A percentile compares a stretch with the other conserved stretches of the same genome.
These are phyloP conservation scores for Carassius gibelio DNA, from an alignment of 2,113 vertebrate genomes.

Conservation along the genomic window DNA sequence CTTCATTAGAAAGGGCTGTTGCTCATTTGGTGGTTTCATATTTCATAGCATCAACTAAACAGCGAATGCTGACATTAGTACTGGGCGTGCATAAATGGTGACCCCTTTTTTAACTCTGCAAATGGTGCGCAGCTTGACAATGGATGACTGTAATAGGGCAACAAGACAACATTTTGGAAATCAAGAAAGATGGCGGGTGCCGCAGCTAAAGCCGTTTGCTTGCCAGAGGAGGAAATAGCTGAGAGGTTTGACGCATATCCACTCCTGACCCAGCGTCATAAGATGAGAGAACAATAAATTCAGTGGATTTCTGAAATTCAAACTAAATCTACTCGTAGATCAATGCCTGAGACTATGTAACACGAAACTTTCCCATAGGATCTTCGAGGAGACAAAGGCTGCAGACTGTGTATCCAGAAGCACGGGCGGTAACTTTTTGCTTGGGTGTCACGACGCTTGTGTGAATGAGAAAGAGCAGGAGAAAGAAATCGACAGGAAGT, in stretches of 20 bases:
- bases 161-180: neutral
- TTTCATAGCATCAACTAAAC: conserved; percentile 61
- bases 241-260: conserved; percentile 40
- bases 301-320: conserved; percentile 35
- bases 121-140: neutral
- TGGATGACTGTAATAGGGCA: neutral
- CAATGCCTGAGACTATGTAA: conserved; percentile 21
- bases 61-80: conserved; percentile 37
- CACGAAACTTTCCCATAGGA: conserved; percentile 15
- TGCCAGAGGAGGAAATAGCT: conserved; percentile 56
- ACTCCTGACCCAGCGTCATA: conserved; percentile 28
- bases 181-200: conserved; percentile 48
- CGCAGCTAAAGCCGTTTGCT: conserved; percentile 44
- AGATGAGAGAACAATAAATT: conserved; percentile 26
- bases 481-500: conserved; percentile 3
- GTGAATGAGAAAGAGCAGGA: conserved; percentile 5
- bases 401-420: conserved; percentile 21
- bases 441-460: conserved; percentile 4
- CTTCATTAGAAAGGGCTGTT: conserved; percentile 7
- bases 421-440: conserved; percentile 17
- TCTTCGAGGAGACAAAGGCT: neutral
- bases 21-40: conserved; percentile 62
- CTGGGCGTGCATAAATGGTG: neutral
- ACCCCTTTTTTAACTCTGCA: conserved; percentile 16
- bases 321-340: neutral